These are phyloP conservation scores for Aphis craccivora DNA, from an alignment of 1,140 invertebrate genomes.

Conservation along the genomic window DNA sequence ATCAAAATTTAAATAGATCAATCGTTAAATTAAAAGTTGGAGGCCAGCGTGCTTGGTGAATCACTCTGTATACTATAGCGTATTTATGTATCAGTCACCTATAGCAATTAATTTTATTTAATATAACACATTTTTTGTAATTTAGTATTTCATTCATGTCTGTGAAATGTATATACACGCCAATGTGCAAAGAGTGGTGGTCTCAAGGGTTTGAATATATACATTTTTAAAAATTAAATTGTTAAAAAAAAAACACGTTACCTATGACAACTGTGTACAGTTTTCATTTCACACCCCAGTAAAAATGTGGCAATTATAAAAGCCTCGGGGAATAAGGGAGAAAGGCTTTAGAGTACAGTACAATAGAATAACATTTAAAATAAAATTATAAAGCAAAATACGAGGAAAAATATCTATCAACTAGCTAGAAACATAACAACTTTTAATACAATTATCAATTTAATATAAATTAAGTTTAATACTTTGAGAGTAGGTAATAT, in stretches of 20 bases:
- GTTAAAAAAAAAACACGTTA: not conserved
- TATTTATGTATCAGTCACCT: too few species aligned
- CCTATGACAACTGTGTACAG: not conserved
- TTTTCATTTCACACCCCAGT: slow-evolving; percentile 19
- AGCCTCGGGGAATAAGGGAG: not conserved
- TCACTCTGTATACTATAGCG: too few species aligned
- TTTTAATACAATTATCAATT: not conserved
- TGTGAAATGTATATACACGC: not conserved
- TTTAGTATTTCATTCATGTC: not conserved
- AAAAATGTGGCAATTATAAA: slow-evolving; percentile 42
- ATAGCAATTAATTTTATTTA: too few species aligned
- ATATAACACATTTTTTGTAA: not conserved
- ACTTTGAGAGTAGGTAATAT: not conserved
- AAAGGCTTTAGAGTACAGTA: not conserved
- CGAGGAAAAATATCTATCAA: not conserved
- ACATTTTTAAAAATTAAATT: slow-evolving; percentile 18
- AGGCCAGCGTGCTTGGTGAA: too few species aligned
- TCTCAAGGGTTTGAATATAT: slow-evolving; percentile 33
- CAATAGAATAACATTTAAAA: slow-evolving; percentile 37
- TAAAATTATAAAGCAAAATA: not conserved
- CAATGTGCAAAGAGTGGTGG: not conserved
- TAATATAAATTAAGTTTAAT: not conserved
- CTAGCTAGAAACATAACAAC: not conserved
- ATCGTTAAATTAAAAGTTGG: too few species aligned
- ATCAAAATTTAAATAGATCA: too few species aligned